phyloP scores from a whole-genome alignment of 2,797 vertebrate species.

The Poecilia picta region DNA sequence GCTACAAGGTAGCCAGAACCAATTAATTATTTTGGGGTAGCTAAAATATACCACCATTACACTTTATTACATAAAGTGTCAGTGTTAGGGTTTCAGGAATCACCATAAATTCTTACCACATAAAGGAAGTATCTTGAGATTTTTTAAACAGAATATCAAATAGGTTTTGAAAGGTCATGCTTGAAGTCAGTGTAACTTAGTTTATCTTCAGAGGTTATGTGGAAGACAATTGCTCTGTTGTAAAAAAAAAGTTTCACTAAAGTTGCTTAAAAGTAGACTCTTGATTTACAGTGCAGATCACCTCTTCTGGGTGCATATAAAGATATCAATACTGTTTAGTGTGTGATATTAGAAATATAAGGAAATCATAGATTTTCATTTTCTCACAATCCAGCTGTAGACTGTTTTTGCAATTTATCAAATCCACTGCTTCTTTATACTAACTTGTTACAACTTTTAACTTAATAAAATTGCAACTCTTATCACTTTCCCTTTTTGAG shows the following conservation, averaged over 20 bases:
- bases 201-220: not conserved
- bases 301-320: not conserved
- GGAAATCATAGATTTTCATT: not conserved
- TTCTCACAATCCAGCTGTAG: not conserved
- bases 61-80: not conserved
- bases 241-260: not conserved
- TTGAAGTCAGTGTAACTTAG: not conserved
- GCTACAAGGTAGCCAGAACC: slow-evolving; percentile 21
- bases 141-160: not conserved
- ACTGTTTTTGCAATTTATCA: not conserved
- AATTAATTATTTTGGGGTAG: slow-evolving; percentile 16
- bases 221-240: not conserved
- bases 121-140: not conserved
- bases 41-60: not conserved
- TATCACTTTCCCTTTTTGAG: not conserved
- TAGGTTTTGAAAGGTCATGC: not conserved
- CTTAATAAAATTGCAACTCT: not conserved
- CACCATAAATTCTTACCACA: not conserved
- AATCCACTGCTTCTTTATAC: not conserved
- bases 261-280: not conserved
- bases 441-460: not conserved
- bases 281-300: not conserved
- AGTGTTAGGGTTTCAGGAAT: not conserved
- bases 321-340: not conserved
- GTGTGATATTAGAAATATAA: not conserved